Base-by-base conservation (phyloP, 2,113 vertebrate genomes). In the Tachysurus vachellii region DNA sequence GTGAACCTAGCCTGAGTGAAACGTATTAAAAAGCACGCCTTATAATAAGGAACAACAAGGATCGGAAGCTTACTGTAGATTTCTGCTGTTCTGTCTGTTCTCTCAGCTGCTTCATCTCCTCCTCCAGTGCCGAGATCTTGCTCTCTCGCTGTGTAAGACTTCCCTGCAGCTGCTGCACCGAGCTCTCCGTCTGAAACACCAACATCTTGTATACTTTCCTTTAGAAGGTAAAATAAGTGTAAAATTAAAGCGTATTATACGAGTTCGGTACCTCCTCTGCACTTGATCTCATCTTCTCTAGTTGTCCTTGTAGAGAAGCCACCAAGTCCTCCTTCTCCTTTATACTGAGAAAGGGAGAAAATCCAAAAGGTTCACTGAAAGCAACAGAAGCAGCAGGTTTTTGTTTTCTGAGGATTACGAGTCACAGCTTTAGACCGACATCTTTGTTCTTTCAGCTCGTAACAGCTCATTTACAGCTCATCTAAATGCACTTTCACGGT, bases 101-200 rank as follows among this genome's bases (percentile, higher is more conserved):
- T 80, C 89, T 95, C 68, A 97, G 93, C 84, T 95, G 93, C 0
- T 86, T 23, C 17, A 94, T 88, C 85, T 96, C 94, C 83, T 93
- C 94, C 91, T 96, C 94, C 92, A 96, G 89, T n/a, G 90, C 85
- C 0, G 68, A 91, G 23, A 96, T 90, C 86, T 95, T 94, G 23
- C 92, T 91, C 0, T 94, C 93, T 88, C 94, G 93, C 88, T 96
- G 95, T 88, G 92, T 89, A 57, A 96, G 90, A 68, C 42, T 56
- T 70, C 2, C 53, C 84, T 89, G 85, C 23, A 88, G 83, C 57
- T 87, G 61, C 70, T 90, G 76, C 36, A 42, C 62, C 16, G 36
- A 47, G 14, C 70, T 64, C 83, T 61, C 56, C 0, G 26, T 53
- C 88, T 89, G 64, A 83, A 81, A 50, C 47, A 50, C 8, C 47